phyloP scores from a whole-genome alignment of 2,888 invertebrate species.

The Caenorhabditis sp. region DNA sequence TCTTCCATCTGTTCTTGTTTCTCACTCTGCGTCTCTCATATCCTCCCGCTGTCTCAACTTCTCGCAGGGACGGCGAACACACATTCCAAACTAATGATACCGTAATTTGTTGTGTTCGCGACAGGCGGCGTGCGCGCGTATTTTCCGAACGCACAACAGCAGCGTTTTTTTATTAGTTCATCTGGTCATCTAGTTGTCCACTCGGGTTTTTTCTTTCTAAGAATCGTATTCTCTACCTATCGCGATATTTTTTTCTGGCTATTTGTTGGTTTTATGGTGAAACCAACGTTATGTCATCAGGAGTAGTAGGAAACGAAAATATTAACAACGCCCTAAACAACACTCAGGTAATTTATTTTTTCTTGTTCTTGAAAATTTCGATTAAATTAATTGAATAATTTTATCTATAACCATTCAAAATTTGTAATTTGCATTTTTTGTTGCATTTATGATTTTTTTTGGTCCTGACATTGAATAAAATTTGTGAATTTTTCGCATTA shows the following conservation, averaged over 20 bases:
- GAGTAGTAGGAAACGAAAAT: conserved; percentile 2
- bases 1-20: too few relatives aligned
- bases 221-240: background rate
- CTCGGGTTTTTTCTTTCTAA: conserved; percentile 2
- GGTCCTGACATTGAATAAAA: background rate
- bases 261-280: conserved; percentile 12
- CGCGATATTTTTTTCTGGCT: background rate
- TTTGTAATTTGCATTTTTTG: background rate
- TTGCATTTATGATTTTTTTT: background rate
- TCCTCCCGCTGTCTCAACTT: too few relatives aligned
- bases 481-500: background rate
- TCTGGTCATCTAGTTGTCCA: background rate
- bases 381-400: too few relatives aligned
- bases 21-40: too few relatives aligned
- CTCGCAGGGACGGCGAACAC: conserved; percentile 3
- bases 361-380: too few relatives aligned
- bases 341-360: conserved; percentile 1
- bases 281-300: conserved; percentile 17
- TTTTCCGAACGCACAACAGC: background rate
- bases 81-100: conserved; percentile 26
- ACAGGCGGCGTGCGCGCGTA: conserved; percentile 4
- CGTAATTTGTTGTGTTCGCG: conserved; percentile 8
- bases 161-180: background rate
- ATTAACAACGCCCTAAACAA: background rate
- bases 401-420: too few relatives aligned